These are phyloP conservation scores for Catharus minimus DNA, from an alignment of 2,113 vertebrate species.

Conservation along the genomic window DNA sequence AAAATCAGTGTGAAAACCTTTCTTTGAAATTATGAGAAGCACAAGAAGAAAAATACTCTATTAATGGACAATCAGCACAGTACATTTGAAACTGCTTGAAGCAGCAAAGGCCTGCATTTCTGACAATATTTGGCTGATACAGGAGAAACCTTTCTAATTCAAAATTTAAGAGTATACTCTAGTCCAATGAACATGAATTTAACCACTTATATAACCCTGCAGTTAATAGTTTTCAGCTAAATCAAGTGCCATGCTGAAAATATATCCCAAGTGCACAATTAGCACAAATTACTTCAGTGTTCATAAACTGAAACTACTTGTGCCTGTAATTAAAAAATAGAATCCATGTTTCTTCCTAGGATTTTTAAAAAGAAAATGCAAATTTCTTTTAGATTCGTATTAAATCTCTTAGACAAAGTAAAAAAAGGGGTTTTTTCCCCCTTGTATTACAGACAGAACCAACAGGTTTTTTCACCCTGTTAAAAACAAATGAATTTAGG, in stretches of 20 bases:
- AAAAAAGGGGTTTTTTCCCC: not conserved
- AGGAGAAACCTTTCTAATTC: not conserved
- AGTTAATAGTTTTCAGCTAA: not conserved
- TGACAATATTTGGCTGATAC: not conserved
- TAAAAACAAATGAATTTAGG: not conserved
- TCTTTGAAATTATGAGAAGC: not conserved
- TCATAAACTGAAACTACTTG: not conserved
- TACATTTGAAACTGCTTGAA: not conserved
- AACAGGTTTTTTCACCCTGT: not conserved
- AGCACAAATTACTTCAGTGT: not conserved
- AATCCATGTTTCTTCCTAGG: not conserved
- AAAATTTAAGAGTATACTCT: not conserved
- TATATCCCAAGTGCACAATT: not conserved
- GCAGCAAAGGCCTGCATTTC: not conserved
- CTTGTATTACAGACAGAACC: not conserved
- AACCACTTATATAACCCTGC: not conserved
- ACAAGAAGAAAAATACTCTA: not conserved
- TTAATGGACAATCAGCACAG: not conserved
- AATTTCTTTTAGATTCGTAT: not conserved
- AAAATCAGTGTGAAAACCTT: not conserved
- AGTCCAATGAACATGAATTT: not conserved
- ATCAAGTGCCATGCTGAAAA: not conserved
- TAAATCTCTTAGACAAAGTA: not conserved
- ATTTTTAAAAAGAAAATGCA: not conserved
- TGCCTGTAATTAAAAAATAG: not conserved